Evolutionary conservation across 2,113 vertebrate genomes (phyloP).

Genomic region (Cacatua alba): DNA sequence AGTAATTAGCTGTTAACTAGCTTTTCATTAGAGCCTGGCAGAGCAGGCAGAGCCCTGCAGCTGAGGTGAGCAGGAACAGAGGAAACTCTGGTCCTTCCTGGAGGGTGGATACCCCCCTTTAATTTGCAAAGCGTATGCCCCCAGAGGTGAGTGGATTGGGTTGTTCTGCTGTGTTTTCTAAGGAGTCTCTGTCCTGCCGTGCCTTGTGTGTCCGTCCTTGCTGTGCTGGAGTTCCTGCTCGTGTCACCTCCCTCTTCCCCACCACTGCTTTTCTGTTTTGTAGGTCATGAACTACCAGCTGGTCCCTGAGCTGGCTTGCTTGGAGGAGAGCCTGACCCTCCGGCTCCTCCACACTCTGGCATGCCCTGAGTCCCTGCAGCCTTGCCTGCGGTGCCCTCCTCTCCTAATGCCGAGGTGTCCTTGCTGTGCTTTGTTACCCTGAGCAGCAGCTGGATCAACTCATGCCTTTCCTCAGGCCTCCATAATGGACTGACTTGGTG

Average conservation of each 20-base stretch:
- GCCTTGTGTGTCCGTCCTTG: background rate
- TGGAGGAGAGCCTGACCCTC: background rate
- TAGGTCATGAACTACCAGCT: background rate
- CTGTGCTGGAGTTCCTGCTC: background rate
- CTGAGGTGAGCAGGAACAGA: background rate
- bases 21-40: slow-evolving; percentile 62
- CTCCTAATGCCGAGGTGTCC: background rate
- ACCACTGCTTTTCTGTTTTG: background rate
- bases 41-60: background rate
- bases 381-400: background rate
- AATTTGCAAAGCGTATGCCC: slow-evolving; percentile 30
- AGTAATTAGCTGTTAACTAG: slow-evolving; percentile 75
- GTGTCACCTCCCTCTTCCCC: background rate
- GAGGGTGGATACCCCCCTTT: background rate
- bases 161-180: background rate
- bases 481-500: accelerated
- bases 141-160: slow-evolving; percentile 37
- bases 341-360: background rate
- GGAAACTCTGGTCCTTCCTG: background rate
- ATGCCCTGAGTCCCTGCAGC: background rate
- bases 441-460: slow-evolving; percentile 30
- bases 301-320: background rate
- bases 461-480: slow-evolving; percentile 27
- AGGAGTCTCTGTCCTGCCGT: background rate
- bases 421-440: background rate